Base-by-base conservation (phyloP, 53 echinoderm and acorn worm species). In the Pentamera pediparva region DNA sequence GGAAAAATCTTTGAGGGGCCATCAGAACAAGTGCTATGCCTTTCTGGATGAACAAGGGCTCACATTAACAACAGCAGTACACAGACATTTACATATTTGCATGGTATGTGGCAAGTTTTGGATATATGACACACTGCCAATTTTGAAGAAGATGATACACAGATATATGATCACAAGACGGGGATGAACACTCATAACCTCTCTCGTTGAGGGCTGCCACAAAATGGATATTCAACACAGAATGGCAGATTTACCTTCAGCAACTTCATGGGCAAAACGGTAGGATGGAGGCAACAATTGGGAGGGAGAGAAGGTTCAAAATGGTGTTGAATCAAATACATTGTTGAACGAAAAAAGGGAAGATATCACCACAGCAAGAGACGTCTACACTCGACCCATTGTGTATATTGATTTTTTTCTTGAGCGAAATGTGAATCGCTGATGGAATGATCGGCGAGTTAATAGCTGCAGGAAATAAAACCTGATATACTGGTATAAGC, bases 231-330 rank as follows among this genome's bases (percentile, higher is more conserved):
- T 22, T 28, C 28, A 65, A 64, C 10, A 39, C 7, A 28, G 45
- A 67, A 67, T 39, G 67, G 29, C 41, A 27, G 30, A 67, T 65
- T 67, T 67, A 67, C 67, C 67, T 67, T 67, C 43, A 67, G 28
- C 45, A 67, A 67, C 67, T 67, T 11, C 39, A 39, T 43, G 58
- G 40, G 67, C 30, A 67, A 67, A 38, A 40, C 18, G 37, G 67
- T 20, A 43, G 37, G 30, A 67, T 43, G 58, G 32, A 20, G 32
- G 58, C 28, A 57, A 57, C 32, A 28, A 55, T 55, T 57, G 17
- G 13, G 28, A 52, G 4, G 1, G 52, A 22, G 19, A 22, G 28
- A 57, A 57, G n/a, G n/a, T n/a, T n/a, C n/a, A n/a, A 57, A 45
- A 57, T 6, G 17, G 58, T 13, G 28, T 28, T 22, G 21, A 57